A percentile compares a stretch with the other conserved stretches of the same genome.
These are phyloP conservation scores for Ibidorhyncha struthersii DNA, from an alignment of 2,113 vertebrate species.

Conservation along the genomic window DNA sequence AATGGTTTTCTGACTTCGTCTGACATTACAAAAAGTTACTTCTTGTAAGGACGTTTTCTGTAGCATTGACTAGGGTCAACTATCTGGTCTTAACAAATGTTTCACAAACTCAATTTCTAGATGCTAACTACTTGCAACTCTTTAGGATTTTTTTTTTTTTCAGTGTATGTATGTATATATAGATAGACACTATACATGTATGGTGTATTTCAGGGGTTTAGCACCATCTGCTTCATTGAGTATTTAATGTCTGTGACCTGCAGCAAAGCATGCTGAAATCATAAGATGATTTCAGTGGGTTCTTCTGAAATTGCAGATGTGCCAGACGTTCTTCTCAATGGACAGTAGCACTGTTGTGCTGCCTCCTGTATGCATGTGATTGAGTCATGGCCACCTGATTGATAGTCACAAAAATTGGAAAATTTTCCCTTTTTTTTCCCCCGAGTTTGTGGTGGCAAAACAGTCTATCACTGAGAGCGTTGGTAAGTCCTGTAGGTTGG, in stretches of 20 bases:
- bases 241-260: neutral
- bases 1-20: neutral
- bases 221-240: neutral
- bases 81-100: neutral
- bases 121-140: neutral
- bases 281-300: neutral
- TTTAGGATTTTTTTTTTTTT: neutral
- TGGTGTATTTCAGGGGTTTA: neutral
- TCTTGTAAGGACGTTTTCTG: neutral
- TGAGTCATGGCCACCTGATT: neutral
- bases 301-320: neutral
- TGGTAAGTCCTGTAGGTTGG: neutral
- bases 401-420: neutral
- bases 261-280: neutral
- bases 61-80: neutral
- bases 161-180: rapidly evolving
- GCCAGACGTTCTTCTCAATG: neutral
- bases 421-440: neutral
- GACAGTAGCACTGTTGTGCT: neutral
- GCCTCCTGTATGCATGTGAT: neutral
- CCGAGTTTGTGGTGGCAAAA: no score
- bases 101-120: neutral
- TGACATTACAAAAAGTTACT: neutral
- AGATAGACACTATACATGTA: neutral
- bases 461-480: no score